phyloP scores from a whole-genome alignment of 2,888 invertebrate species.

The Axea sp. region DNA sequence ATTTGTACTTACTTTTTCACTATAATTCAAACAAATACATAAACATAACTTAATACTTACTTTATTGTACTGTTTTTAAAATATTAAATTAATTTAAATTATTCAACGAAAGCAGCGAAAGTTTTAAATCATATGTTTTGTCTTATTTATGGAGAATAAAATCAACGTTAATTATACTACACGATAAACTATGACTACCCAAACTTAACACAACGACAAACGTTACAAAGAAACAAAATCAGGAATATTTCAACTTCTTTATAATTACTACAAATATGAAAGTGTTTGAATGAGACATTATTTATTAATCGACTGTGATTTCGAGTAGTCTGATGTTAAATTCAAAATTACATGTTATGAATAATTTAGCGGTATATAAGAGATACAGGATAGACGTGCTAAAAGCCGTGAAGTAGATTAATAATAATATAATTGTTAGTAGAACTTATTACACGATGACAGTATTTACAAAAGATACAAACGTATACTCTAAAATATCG shows the following conservation, averaged over 20 bases:
- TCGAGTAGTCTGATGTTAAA: slow-evolving; percentile 30
- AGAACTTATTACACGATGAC: slow-evolving; percentile 52
- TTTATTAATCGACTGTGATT: slow-evolving; percentile 54
- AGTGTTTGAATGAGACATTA: slow-evolving; percentile 36
- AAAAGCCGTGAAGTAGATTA: slow-evolving; percentile 42
- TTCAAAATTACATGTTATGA: slow-evolving; percentile 49
- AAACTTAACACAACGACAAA: too few species aligned
- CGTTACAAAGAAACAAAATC: neutral
- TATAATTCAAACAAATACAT: too few species aligned
- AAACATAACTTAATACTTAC: too few species aligned
- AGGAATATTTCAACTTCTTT: neutral
- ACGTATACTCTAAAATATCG: slow-evolving; percentile 47
- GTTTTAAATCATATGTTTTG: too few species aligned
- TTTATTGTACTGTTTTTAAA: too few species aligned
- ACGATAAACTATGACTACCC: too few species aligned
- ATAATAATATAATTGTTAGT: slow-evolving; percentile 52
- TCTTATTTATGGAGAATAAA: too few species aligned
- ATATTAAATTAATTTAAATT: too few species aligned
- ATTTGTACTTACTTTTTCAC: too few species aligned
- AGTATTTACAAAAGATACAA: slow-evolving; percentile 59
- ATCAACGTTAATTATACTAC: too few species aligned
- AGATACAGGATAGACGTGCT: slow-evolving; percentile 49
- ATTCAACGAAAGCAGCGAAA: too few species aligned
- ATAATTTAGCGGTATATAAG: slow-evolving; percentile 44
- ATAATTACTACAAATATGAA: slow-evolving; percentile 9